Percentiles rank a stretch among this genome's conserved stretches.
Evolutionary conservation across 2,113 vertebrate species (phyloP).

Genomic region (Eulemur macaco): DNA sequence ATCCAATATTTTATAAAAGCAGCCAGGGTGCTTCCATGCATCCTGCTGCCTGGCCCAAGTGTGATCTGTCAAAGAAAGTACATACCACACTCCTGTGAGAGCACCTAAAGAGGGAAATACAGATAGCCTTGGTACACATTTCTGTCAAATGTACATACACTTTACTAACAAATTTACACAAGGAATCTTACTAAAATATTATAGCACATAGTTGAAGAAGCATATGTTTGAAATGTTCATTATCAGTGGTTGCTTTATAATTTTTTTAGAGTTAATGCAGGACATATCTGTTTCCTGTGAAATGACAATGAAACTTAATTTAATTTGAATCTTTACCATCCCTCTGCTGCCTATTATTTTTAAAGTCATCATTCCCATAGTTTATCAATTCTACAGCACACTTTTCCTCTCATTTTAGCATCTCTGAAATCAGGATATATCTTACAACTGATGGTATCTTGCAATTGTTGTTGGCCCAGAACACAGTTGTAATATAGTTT

Average conservation of each 20-base stretch:
- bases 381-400: background rate
- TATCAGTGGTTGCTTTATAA: background rate
- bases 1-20: background rate
- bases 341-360: background rate
- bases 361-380: background rate
- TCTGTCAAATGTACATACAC: background rate
- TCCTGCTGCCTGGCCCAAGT: background rate
- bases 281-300: background rate
- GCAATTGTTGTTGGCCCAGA: background rate
- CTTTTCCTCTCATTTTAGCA: background rate
- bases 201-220: background rate
- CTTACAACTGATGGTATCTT: background rate
- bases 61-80: background rate
- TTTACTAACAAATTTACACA: background rate
- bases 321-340: background rate
- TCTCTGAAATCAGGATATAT: background rate
- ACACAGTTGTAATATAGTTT: constrained; percentile 2
- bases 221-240: background rate
- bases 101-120: background rate
- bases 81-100: background rate
- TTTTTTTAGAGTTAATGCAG: background rate
- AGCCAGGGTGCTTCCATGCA: background rate
- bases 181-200: background rate
- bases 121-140: background rate
- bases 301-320: background rate